A percentile compares a stretch with the other conserved stretches of the same genome.
These are phyloP conservation scores for Poeciliopsis turneri DNA, from an alignment of 2,797 vertebrate species.

Conservation along the genomic window DNA sequence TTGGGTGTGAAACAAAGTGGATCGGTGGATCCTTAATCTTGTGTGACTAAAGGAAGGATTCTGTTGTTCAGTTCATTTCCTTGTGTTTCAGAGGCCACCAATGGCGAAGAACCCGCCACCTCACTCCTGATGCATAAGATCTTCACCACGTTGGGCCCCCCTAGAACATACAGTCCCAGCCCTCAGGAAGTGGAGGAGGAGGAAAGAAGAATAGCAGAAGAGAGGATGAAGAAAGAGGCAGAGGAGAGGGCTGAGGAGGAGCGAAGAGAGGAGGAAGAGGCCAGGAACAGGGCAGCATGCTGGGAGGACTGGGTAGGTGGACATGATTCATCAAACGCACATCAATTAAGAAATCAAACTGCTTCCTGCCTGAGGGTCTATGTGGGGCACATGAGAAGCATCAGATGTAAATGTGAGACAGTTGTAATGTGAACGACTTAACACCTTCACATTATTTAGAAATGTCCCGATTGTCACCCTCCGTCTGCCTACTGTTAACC, in stretches of 20 bases:
- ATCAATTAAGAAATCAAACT: neutral
- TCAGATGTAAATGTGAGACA: neutral
- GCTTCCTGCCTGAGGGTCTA: neutral
- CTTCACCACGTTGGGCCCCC: conserved; percentile 79
- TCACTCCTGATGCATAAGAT: conserved; percentile 80
- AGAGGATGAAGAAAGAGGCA: conserved; percentile 74
- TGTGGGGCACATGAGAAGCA: neutral
- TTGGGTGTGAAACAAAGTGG: too few relatives aligned
- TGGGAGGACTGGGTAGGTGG: conserved; percentile 90
- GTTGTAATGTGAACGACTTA: neutral
- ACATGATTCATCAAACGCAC: neutral
- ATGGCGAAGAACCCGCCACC: conserved; percentile 78
- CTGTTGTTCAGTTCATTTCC: neutral
- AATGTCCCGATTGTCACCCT: neutral
- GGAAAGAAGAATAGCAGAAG: conserved; percentile 74
- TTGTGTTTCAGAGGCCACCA: conserved; percentile 78
- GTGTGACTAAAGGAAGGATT: neutral
- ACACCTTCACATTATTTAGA: neutral
- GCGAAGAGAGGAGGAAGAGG: conserved; percentile 79
- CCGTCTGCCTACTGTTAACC: neutral
- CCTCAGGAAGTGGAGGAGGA: conserved; percentile 80
- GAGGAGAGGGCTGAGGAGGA: conserved; percentile 72
- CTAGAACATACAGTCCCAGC: conserved; percentile 85
- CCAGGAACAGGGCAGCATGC: conserved; percentile 69
- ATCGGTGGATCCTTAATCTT: too few relatives aligned